Conservation (phyloP, 2,888 invertebrate genomes). For the Drosophila nr. perissopoda region DNA sequence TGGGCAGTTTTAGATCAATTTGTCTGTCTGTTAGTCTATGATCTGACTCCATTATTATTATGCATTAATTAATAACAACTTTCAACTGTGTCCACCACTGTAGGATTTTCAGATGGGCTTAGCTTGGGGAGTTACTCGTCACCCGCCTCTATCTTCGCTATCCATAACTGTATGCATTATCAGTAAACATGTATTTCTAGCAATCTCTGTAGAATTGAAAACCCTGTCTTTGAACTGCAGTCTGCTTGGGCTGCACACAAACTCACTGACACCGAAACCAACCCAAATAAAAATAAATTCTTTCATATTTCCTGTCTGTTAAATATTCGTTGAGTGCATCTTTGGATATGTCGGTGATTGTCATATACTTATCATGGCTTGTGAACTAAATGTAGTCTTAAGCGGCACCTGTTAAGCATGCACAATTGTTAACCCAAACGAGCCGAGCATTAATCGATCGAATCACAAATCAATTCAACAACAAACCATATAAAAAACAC, state of each 20-base stretch:
- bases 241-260: constrained; percentile 40
- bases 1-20: neutral
- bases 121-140: neutral
- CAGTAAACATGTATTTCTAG: neutral
- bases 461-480: constrained; percentile 1
- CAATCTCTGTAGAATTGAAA: constrained; percentile 7
- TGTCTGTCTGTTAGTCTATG: neutral
- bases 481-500: constrained; percentile 1
- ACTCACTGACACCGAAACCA: neutral
- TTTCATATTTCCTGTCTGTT: neutral
- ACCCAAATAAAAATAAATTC: neutral
- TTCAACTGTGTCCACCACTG: neutral
- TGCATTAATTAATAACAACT: neutral
- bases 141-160: neutral
- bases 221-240: constrained; percentile 22
- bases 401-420: constrained; percentile 40
- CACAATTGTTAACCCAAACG: constrained; percentile 27
- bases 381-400: constrained; percentile 61
- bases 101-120: neutral
- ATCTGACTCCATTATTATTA: neutral
- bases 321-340: constrained; percentile 15
- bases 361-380: constrained; percentile 35
- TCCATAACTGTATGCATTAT: neutral
- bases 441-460: constrained; percentile 19
- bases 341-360: constrained; percentile 37